Conservation (phyloP, 2,797 vertebrate genomes). For the Thamnophis elegans region DNA sequence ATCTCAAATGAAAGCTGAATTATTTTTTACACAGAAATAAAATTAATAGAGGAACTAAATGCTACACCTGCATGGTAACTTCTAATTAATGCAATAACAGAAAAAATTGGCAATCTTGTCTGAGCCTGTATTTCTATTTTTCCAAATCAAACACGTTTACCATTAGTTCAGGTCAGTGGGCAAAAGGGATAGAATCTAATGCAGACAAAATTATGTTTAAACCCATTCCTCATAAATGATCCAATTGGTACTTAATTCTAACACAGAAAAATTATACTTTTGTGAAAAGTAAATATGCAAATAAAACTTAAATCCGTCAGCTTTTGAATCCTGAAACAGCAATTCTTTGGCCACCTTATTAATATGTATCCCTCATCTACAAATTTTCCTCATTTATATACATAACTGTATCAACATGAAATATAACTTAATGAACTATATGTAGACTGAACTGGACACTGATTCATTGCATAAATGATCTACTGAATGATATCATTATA, state of each 20-base stretch:
- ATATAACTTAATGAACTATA: neutral
- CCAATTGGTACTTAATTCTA: neutral
- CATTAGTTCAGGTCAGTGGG: neutral
- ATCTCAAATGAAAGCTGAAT: conserved; percentile 31
- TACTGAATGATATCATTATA: neutral
- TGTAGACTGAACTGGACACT: neutral
- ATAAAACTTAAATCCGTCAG: neutral
- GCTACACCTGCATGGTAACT: conserved; percentile 14
- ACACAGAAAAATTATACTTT: neutral
- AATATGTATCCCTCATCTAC: neutral
- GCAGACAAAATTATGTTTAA: neutral
- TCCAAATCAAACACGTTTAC: neutral
- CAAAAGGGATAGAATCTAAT: neutral
- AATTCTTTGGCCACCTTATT: neutral
- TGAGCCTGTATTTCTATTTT: neutral
- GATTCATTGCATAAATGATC: neutral
- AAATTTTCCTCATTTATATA: neutral
- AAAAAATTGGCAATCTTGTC: conserved; percentile 6
- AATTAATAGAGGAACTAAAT: conserved; percentile 27
- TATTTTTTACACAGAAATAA: neutral
- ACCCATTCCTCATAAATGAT: neutral
- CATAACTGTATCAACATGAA: neutral
- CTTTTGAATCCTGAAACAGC: neutral
- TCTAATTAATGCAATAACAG: conserved; percentile 9
- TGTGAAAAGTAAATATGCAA: neutral